Evolutionary conservation across 2,113 vertebrate species (phyloP).

Genomic region (Nettapus auritus): DNA sequence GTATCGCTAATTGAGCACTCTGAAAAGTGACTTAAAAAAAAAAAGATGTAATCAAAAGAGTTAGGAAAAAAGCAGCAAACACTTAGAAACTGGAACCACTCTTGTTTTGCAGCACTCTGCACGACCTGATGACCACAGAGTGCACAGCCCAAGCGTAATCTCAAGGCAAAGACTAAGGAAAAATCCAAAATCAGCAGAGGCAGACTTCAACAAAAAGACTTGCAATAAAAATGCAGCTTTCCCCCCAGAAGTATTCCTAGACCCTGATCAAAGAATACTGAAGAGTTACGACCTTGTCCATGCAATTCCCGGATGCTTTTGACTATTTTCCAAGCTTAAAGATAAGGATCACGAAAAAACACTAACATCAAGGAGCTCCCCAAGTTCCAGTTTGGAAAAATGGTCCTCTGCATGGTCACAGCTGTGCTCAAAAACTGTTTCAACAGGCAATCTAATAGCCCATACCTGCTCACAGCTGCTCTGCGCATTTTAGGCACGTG

Average conservation of each 20-base stretch:
- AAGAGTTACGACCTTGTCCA: not conserved
- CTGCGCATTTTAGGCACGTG: not conserved
- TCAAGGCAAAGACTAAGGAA: not conserved
- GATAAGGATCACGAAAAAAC: not conserved
- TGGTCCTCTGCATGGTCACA: not conserved
- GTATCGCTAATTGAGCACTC: not conserved
- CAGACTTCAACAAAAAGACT: not conserved
- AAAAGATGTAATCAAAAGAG: not conserved
- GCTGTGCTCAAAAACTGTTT: not conserved
- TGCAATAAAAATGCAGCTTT: not conserved
- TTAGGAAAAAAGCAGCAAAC: not conserved
- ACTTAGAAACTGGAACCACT: not conserved
- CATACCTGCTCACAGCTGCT: not conserved
- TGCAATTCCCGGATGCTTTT: rapidly evolving
- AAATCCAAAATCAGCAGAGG: not conserved
- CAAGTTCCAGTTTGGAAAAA: not conserved
- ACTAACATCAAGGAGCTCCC: not conserved
- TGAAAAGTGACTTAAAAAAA: not conserved
- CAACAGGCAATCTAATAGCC: not conserved
- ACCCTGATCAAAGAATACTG: not conserved
- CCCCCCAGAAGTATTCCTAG: not conserved
- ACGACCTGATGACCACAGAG: not conserved
- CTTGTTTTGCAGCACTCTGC: not conserved
- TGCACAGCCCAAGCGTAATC: not conserved
- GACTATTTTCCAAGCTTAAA: not conserved